Percentiles rank a stretch among this genome's conserved stretches.
phyloP scores from a whole-genome alignment of 2,888 invertebrate genomes.

The Toxonevra muliebris region DNA sequence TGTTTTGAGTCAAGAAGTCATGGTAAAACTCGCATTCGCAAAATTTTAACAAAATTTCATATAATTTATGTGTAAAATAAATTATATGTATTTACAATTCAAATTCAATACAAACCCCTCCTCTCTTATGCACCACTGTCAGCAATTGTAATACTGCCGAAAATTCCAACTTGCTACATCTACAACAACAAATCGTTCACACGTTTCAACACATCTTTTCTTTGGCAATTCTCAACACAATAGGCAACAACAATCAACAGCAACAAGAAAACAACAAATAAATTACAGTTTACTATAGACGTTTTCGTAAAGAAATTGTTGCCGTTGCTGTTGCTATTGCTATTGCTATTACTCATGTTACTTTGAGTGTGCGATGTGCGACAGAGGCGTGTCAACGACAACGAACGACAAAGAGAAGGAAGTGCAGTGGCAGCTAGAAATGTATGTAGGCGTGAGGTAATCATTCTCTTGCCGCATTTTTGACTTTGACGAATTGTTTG shows the following conservation, averaged over 20 bases:
- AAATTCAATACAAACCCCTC: constrained; percentile 14
- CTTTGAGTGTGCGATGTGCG: neutral
- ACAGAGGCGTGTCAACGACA: neutral
- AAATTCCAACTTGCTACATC: neutral
- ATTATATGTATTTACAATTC: constrained; percentile 6
- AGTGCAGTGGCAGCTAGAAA: neutral
- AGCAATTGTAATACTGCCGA: neutral
- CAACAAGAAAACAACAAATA: constrained; percentile 6
- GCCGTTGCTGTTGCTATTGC: neutral
- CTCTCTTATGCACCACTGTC: constrained; percentile 7
- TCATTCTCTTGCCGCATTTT: constrained; percentile 47
- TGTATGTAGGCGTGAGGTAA: constrained; percentile 38
- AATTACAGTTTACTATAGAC: constrained; percentile 9
- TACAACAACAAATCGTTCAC: neutral
- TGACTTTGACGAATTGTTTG: constrained; percentile 53
- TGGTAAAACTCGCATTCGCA: neutral
- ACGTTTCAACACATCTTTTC: neutral
- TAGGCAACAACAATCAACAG: too few relatives aligned
- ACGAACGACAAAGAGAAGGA: neutral
- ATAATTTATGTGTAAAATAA: neutral
- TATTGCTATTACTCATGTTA: too few relatives aligned
- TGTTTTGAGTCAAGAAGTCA: too few relatives aligned
- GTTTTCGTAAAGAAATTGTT: neutral
- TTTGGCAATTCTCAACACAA: too few relatives aligned
- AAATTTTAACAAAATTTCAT: neutral